Evolutionary conservation across 2,888 invertebrate genomes (phyloP).

Genomic region (Sesia apiformis): DNA sequence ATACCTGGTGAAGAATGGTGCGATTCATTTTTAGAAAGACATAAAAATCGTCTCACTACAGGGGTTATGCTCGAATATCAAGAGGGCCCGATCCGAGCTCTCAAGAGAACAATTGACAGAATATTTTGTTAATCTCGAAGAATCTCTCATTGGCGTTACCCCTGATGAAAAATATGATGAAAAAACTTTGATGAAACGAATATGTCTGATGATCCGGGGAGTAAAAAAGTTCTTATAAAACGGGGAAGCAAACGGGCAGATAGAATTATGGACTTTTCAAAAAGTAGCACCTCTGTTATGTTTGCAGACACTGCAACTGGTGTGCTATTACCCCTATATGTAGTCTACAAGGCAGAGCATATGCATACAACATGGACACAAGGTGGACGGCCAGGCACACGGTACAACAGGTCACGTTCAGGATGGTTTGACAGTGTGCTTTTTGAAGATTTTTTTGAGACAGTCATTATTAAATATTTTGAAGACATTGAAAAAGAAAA

Average conservation of each 20-base stretch:
- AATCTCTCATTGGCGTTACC: background rate
- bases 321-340: constrained; percentile 28
- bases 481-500: constrained; percentile 5
- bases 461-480: constrained; percentile 12
- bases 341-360: constrained; percentile 37
- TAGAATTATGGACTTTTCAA: background rate
- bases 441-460: constrained; percentile 28
- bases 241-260: background rate
- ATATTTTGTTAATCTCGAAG: background rate
- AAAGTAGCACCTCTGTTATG: constrained; percentile 23
- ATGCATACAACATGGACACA: constrained; percentile 32
- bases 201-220: background rate
- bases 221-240: background rate
- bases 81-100: background rate
- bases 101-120: background rate
- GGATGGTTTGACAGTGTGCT: constrained; percentile 32
- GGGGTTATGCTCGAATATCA: background rate
- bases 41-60: background rate
- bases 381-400: constrained; percentile 27
- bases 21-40: background rate
- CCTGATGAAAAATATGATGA: background rate
- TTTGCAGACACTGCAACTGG: constrained; percentile 31
- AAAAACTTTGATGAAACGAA: background rate
- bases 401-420: constrained; percentile 31
- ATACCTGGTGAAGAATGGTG: background rate